Conservation (phyloP, 2,888 invertebrate species). For the Hemicrepidius hirtus region DNA sequence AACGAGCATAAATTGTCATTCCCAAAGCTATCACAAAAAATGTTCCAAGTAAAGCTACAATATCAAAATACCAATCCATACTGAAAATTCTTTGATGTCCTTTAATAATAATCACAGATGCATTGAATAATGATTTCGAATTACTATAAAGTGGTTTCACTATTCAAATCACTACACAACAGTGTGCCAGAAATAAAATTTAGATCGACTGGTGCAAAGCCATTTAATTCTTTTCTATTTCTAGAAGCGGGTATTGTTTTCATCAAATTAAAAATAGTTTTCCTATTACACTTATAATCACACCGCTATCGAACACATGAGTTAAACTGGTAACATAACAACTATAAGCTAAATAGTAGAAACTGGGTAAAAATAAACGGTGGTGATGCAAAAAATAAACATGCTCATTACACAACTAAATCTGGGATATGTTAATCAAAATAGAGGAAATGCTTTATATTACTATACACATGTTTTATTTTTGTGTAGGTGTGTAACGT, state of each 20-base stretch:
- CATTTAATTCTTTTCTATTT: conserved; percentile 22
- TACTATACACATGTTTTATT: too few species aligned
- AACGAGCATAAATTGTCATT: conserved; percentile 2
- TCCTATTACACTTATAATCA: neutral
- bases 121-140: neutral
- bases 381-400: too few species aligned
- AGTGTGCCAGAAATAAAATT: conserved; percentile 13
- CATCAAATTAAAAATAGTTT: conserved; percentile 19
- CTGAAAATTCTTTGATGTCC: neutral
- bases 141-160: neutral
- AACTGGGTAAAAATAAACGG: too few species aligned
- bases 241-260: conserved; percentile 16
- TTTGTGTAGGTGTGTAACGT: too few species aligned
- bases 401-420: too few species aligned
- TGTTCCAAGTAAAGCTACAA: neutral
- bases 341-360: neutral
- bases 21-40: conserved; percentile 5
- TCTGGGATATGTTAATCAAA: too few species aligned
- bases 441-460: too few species aligned
- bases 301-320: neutral
- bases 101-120: neutral
- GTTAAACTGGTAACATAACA: conserved; percentile 16
- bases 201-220: conserved; percentile 6
- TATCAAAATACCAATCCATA: conserved; percentile 16
- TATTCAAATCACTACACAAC: neutral